Evolutionary conservation across 2,888 invertebrate genomes (phyloP).

Genomic region (Leptodirus hochenwartii): DNA sequence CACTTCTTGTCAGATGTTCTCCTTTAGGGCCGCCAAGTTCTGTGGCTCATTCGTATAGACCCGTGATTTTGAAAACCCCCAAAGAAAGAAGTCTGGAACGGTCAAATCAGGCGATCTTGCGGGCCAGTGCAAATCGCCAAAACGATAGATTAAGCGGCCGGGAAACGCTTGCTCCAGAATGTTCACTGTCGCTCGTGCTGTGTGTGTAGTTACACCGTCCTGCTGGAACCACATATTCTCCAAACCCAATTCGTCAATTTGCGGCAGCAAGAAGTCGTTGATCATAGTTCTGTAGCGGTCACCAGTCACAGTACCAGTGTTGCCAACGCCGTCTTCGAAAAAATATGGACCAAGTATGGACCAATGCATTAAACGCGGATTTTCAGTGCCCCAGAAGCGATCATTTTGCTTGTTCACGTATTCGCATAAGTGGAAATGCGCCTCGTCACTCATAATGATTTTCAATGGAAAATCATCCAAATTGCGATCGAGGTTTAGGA

Average conservation of each 20-base stretch:
- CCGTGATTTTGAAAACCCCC: slow-evolving; percentile 12
- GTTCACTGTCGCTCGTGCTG: slow-evolving; percentile 7
- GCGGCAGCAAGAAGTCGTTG: slow-evolving; percentile 8
- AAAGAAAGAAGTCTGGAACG: slow-evolving; percentile 11
- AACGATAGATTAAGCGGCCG: slow-evolving; percentile 12
- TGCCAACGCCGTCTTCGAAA: neutral
- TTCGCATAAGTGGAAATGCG: no score
- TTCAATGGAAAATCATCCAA: no score
- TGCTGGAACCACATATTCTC: slow-evolving; percentile 11
- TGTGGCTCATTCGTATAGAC: slow-evolving; percentile 11
- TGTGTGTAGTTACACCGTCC: slow-evolving; percentile 8
- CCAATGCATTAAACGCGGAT: no score
- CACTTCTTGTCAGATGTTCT: slow-evolving; percentile 10
- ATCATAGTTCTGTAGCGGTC: slow-evolving; percentile 6
- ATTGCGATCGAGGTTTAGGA: no score
- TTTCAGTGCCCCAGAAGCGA: no score
- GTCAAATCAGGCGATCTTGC: slow-evolving; percentile 13
- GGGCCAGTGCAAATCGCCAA: slow-evolving; percentile 14
- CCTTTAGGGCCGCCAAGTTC: slow-evolving; percentile 13
- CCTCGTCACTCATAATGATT: no score
- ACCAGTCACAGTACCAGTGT: slow-evolving; percentile 1
- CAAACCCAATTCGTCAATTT: slow-evolving; percentile 10
- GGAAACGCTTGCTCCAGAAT: slow-evolving; percentile 10
- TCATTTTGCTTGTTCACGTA: no score
- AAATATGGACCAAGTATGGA: no score